Percentiles rank a stretch among this genome's conserved stretches.
Conservation (phyloP, 2,113 vertebrate species). For the Anhinga rufa region DNA sequence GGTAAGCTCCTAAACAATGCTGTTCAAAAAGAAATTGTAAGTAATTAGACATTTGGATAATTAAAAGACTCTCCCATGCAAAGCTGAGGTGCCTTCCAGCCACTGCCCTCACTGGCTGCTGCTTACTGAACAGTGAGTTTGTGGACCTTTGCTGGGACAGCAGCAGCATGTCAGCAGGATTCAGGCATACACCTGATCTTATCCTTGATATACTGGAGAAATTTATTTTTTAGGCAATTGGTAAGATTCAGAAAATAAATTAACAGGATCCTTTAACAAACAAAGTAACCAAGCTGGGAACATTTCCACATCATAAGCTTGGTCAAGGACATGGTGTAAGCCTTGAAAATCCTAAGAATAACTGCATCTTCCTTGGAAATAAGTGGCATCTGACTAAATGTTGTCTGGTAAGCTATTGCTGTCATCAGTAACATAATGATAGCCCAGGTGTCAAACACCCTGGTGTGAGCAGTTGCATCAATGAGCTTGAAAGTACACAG, state of each 20-base stretch:
- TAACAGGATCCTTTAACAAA: background rate
- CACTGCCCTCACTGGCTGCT: background rate
- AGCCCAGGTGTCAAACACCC: background rate
- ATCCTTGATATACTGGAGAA: background rate
- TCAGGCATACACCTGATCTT: background rate
- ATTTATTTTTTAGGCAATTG: background rate
- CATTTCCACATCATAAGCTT: background rate
- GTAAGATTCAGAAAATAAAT: background rate
- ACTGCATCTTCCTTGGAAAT: background rate
- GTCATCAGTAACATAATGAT: background rate
- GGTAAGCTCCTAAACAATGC: background rate
- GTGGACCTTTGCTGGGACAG: background rate
- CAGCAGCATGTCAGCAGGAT: background rate
- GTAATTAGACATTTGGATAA: background rate
- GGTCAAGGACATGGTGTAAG: background rate
- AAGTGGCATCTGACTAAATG: background rate
- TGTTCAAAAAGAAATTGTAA: background rate
- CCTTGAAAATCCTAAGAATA: background rate
- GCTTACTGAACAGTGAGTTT: background rate
- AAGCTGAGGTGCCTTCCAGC: background rate
- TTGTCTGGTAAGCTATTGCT: background rate
- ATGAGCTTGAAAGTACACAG: background rate
- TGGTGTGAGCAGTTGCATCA: background rate
- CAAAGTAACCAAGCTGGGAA: background rate
- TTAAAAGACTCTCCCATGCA: background rate